Evolutionary conservation across 2,797 vertebrate genomes (phyloP).

Genomic region (Anisognathus igniventris): DNA sequence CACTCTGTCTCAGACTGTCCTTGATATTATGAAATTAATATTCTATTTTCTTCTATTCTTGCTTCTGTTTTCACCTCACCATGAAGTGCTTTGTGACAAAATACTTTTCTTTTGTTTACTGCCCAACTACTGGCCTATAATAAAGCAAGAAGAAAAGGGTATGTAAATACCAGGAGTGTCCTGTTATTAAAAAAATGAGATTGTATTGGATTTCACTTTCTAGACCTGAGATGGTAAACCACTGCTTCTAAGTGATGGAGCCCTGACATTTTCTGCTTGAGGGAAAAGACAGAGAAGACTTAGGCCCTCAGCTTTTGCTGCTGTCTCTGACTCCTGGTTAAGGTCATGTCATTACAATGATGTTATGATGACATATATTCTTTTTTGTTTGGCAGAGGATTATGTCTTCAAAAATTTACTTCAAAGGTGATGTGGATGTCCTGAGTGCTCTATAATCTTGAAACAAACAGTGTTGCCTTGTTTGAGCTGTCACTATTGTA

Average conservation of each 20-base stretch:
- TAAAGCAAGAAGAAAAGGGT: neutral
- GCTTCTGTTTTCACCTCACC: neutral
- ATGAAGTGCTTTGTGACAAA: neutral
- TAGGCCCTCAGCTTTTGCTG: neutral
- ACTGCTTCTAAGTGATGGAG: neutral
- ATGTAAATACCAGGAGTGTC: neutral
- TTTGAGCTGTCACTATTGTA: neutral
- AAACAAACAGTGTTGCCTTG: neutral
- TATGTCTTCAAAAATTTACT: slow-evolving; percentile 1
- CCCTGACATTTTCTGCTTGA: neutral
- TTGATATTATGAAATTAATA: neutral
- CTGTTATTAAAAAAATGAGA: neutral
- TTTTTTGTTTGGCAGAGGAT: neutral
- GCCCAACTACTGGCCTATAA: neutral
- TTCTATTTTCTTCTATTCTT: neutral
- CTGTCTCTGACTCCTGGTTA: neutral
- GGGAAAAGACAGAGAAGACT: neutral
- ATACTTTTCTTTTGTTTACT: neutral
- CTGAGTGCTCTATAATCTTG: neutral
- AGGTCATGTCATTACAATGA: neutral
- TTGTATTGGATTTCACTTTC: neutral
- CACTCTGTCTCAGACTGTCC: neutral
- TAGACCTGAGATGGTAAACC: neutral
- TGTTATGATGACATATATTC: neutral
- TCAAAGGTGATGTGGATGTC: neutral